Percentiles rank a stretch among this genome's conserved stretches.
Conservation (phyloP, 2,888 invertebrate species). For the Drosophila affinis region DNA sequence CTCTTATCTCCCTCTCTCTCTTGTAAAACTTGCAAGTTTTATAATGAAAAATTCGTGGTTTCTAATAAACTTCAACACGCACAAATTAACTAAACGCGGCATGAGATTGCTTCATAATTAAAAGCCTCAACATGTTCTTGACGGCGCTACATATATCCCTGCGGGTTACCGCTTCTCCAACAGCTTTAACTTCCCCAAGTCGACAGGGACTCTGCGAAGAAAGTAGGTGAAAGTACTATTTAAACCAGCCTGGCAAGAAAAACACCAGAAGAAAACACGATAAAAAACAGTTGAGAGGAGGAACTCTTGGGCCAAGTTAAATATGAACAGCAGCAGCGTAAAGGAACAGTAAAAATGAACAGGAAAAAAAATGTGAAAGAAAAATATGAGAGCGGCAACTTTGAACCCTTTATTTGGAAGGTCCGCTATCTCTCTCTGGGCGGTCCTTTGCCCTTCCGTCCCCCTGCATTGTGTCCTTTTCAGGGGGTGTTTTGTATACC, state of each 20-base stretch:
- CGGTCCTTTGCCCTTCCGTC: constrained; percentile 12
- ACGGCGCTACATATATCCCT: constrained; percentile 26
- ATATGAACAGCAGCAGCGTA: constrained; percentile 40
- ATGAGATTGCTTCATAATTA: constrained; percentile 44
- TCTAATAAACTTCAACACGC: constrained; percentile 44
- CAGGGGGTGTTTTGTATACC: constrained; percentile 11
- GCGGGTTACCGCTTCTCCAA: constrained; percentile 24
- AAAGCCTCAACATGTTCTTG: constrained; percentile 26
- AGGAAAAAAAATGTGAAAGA: constrained; percentile 4
- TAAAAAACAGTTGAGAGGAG: constrained; percentile 12
- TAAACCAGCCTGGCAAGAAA: constrained; percentile 59
- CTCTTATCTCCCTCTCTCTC: neutral
- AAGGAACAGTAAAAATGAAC: constrained; percentile 14
- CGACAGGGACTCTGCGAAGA: constrained; percentile 5
- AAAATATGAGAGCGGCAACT: constrained; percentile 29
- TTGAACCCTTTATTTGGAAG: constrained; percentile 44
- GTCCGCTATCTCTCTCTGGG: constrained; percentile 18
- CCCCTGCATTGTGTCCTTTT: neutral
- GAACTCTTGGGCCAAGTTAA: constrained; percentile 49
- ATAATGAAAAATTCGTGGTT: constrained; percentile 7
- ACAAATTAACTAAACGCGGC: constrained; percentile 62
- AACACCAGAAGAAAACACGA: constrained; percentile 1
- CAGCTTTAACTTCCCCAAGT: constrained; percentile 48
- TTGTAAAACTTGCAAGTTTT: neutral
- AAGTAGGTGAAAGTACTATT: constrained; percentile 69